Percentiles rank a stretch among this genome's conserved stretches.
Evolutionary conservation across 2,888 invertebrate species (phyloP).

Genomic region (Callyntrura guangdongensis): DNA sequence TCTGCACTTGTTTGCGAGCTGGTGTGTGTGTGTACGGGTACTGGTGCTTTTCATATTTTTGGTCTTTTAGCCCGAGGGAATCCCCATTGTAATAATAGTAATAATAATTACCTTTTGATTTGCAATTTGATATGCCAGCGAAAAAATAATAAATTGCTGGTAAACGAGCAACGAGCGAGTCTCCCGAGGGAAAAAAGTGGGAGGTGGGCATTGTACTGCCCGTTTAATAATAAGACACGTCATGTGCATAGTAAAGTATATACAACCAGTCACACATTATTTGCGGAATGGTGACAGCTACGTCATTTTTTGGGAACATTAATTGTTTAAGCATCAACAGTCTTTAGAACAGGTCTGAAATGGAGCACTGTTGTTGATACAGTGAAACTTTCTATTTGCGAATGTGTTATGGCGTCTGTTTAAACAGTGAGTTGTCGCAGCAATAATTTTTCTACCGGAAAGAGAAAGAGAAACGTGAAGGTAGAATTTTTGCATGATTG

Average conservation of each 20-base stretch:
- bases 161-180: conserved; percentile 36
- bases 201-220: background rate
- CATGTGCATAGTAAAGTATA: conserved; percentile 12
- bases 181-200: background rate
- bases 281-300: conserved; percentile 64
- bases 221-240: conserved; percentile 5
- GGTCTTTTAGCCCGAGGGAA: conserved; percentile 35
- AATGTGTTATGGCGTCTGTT: conserved; percentile 11
- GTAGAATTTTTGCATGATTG: conserved; percentile 46
- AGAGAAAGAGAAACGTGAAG: no score
- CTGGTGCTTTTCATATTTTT: background rate
- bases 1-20: no score
- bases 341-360: no score
- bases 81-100: background rate
- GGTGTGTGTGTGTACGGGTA: background rate
- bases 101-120: conserved; percentile 58
- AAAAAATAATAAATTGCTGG: conserved; percentile 43
- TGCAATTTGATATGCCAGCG: conserved; percentile 41
- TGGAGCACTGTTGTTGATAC: background rate
- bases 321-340: conserved; percentile 67
- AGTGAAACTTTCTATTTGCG: no score
- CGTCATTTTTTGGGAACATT: conserved; percentile 58
- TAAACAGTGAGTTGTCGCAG: no score
- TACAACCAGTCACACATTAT: background rate
- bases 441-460: no score